Conservation (phyloP, 2,888 invertebrate species). For the Lithosia quadra region DNA sequence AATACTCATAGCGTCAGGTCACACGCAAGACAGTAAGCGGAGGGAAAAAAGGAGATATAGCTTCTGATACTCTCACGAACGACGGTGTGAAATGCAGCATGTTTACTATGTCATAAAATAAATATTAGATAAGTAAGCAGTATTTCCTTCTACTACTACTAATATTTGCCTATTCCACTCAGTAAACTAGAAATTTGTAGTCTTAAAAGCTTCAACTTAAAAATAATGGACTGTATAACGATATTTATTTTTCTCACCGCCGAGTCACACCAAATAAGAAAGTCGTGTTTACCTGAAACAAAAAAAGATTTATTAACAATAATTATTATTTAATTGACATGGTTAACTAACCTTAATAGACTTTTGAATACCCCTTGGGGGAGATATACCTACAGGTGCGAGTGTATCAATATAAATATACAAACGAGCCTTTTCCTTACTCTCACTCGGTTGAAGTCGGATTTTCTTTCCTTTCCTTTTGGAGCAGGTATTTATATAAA, state of each 20-base stretch:
- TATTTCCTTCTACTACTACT: neutral
- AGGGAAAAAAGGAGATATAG: too few relatives aligned
- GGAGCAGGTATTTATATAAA: too few relatives aligned
- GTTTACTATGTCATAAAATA: neutral
- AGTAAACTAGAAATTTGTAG: neutral
- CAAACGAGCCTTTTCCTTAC: too few relatives aligned
- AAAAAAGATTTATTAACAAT: neutral
- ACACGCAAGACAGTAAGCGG: too few relatives aligned
- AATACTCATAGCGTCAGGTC: too few relatives aligned
- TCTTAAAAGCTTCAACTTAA: slow-evolving; percentile 1
- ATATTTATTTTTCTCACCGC: slow-evolving; percentile 9
- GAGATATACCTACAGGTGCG: too few relatives aligned
- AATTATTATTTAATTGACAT: neutral
- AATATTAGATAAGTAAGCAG: neutral
- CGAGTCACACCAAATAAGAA: neutral
- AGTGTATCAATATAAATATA: too few relatives aligned
- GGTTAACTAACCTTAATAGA: neutral
- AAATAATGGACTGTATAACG: neutral
- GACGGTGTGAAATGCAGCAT: too few relatives aligned
- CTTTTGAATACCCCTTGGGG: neutral
- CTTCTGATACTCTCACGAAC: too few relatives aligned
- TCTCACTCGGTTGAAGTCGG: too few relatives aligned
- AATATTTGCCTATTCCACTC: neutral
- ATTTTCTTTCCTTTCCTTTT: too few relatives aligned
- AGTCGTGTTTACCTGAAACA: slow-evolving; percentile 13